phyloP scores from a whole-genome alignment of 53 echinoderm and acorn worm genomes.

The Arbacia lixula region DNA sequence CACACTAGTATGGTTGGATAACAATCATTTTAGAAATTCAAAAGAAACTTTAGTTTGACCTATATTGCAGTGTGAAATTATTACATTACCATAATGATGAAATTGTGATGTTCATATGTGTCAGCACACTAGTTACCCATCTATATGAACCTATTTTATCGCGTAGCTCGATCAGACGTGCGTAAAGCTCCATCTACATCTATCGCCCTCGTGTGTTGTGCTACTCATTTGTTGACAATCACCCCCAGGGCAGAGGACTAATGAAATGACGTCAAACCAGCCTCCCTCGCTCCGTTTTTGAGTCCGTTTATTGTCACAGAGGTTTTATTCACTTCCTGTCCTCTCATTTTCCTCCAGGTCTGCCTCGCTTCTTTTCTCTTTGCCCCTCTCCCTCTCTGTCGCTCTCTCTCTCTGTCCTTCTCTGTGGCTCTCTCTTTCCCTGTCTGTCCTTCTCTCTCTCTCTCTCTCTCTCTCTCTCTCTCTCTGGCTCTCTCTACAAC shows the following conservation, averaged over 20 bases:
- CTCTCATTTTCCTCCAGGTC: not conserved
- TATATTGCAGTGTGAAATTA: too few species aligned
- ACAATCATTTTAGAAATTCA: too few species aligned
- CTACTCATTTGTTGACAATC: conserved; percentile 20
- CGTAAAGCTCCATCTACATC: too few species aligned
- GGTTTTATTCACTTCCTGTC: conserved; percentile 23
- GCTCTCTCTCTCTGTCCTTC: not conserved
- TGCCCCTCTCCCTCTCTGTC: not conserved
- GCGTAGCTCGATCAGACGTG: too few species aligned
- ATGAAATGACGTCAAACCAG: conserved; percentile 28
- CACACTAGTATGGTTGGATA: too few species aligned
- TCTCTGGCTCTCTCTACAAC: not conserved
- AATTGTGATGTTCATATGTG: too few species aligned
- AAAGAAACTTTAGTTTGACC: too few species aligned
- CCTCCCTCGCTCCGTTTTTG: not conserved
- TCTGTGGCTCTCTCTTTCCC: not conserved
- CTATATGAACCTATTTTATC: too few species aligned
- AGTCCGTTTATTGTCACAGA: too few species aligned
- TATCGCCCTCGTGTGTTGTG: too few species aligned
- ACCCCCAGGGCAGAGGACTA: not conserved
- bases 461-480: not conserved
- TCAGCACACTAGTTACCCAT: too few species aligned
- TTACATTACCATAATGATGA: too few species aligned
- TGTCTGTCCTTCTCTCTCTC: not conserved
- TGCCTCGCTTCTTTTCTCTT: not conserved